Conservation (phyloP, 2,888 invertebrate genomes). For the Theretra japonica region DNA sequence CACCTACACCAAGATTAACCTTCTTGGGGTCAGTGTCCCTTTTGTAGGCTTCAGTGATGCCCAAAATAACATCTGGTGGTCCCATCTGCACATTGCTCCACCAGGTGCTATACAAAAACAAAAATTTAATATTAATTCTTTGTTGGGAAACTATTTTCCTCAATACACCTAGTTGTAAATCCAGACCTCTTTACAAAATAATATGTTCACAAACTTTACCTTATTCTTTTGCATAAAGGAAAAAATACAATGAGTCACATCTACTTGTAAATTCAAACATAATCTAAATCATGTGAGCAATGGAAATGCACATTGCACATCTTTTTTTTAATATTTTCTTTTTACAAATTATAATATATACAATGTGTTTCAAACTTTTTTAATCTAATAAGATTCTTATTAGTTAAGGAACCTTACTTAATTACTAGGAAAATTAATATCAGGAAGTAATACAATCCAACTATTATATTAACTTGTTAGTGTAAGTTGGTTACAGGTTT, state of each 20-base stretch:
- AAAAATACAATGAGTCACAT: not conserved
- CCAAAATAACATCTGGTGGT: constrained; percentile 98
- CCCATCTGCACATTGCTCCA: constrained; percentile 97
- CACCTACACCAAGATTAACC: constrained; percentile 98
- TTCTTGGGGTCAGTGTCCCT: constrained; percentile 95
- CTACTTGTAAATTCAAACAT: not conserved
- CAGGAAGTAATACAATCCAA: no score
- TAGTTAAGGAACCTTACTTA: not conserved
- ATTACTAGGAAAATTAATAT: no score
- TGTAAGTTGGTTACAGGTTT: no score
- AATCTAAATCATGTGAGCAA: not conserved
- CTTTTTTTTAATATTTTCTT: no score
- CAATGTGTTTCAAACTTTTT: no score
- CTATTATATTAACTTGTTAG: no score
- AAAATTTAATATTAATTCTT: not conserved
- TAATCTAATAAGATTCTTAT: not conserved
- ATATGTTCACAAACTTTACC: not conserved
- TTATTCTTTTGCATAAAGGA: not conserved
- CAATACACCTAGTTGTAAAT: not conserved
- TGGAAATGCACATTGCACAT: no score
- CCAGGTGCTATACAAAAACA: constrained; percentile 87
- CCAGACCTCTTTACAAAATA: not conserved
- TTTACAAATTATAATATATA: no score
- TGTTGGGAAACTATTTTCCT: not conserved
- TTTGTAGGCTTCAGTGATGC: constrained; percentile 98